phyloP scores from a whole-genome alignment of 2,113 vertebrate genomes.

The Lepisosteus oculatus region DNA sequence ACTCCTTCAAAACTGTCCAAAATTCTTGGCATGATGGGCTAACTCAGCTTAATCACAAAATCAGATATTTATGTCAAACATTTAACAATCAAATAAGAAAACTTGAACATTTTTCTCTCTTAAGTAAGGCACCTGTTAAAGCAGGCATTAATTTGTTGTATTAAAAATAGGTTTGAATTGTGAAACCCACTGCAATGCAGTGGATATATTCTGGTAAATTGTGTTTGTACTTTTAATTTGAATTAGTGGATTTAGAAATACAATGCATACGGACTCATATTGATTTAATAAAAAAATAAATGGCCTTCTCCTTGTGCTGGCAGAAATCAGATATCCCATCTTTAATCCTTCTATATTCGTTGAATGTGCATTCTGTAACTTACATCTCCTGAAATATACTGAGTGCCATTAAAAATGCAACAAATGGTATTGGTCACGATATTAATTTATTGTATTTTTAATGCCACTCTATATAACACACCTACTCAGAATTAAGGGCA shows the following conservation, averaged over 20 bases:
- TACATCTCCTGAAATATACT: no score
- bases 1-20: conserved; percentile 27
- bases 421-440: no score
- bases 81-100: background rate
- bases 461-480: no score
- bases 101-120: conserved; percentile 1
- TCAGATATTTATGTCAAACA: conserved; percentile 35
- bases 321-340: background rate
- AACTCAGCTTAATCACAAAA: conserved; percentile 11
- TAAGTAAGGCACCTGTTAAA: background rate
- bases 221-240: conserved; percentile 6
- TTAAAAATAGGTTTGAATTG: conserved; percentile 8
- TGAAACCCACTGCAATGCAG: conserved; percentile 1
- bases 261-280: background rate
- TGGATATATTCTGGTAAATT: background rate
- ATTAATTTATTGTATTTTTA: no score
- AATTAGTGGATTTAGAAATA: conserved; percentile 6
- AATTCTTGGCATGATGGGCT: conserved; percentile 39
- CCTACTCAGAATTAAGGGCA: no score
- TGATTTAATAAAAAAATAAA: background rate
- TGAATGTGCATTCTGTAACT: no score
- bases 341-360: no score
- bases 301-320: background rate
- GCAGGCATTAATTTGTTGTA: background rate
- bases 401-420: no score